A percentile compares a stretch with the other conserved stretches of the same genome.
Conservation (phyloP, 2,888 invertebrate genomes). For the Idaea aversata region DNA sequence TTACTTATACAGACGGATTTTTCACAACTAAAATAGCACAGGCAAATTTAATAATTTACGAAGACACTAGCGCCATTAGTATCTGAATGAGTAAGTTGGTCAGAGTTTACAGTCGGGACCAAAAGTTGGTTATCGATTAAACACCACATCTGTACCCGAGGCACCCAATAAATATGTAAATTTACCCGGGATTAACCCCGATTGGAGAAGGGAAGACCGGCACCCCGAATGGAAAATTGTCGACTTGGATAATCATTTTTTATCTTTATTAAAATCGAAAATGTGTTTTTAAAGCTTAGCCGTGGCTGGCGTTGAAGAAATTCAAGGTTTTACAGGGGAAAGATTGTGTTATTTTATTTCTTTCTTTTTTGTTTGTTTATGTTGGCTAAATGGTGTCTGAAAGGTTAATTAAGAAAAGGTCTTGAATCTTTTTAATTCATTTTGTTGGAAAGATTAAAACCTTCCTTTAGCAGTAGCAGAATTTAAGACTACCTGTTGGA, state of each 20-base stretch:
- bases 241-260: conserved; percentile 36
- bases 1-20: neutral
- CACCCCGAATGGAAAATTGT: conserved; percentile 28
- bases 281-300: conserved; percentile 15
- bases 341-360: neutral
- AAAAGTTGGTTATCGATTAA: conserved; percentile 57
- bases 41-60: neutral
- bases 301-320: conserved; percentile 1
- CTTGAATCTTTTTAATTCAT: neutral
- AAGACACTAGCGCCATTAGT: neutral
- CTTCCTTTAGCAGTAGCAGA: too few species aligned
- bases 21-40: neutral
- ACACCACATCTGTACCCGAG: conserved; percentile 50
- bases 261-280: conserved; percentile 32
- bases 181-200: conserved; percentile 51
- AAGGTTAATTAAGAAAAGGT: neutral
- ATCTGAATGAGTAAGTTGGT: neutral
- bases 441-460: neutral
- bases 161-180: conserved; percentile 72
- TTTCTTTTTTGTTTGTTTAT: neutral
- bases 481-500: too few species aligned
- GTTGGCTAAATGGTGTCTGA: neutral
- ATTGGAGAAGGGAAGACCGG: conserved; percentile 1
- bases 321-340: neutral
- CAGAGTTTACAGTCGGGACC: conserved; percentile 20